These are phyloP conservation scores for Ploceus nigricollis DNA, from an alignment of 2,113 vertebrate species.

Conservation along the genomic window DNA sequence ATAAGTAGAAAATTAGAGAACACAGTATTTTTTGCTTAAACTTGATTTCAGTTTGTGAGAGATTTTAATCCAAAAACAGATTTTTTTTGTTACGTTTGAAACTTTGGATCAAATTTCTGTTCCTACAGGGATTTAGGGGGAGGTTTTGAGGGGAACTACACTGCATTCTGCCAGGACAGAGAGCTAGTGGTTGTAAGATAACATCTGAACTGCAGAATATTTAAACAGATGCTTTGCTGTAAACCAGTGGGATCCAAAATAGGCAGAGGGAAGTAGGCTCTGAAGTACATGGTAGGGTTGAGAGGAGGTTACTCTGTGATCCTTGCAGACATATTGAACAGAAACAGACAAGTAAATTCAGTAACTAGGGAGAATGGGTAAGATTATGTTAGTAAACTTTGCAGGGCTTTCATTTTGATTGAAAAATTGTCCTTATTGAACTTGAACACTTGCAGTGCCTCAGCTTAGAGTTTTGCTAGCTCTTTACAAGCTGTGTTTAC, in stretches of 20 bases:
- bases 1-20: not conserved
- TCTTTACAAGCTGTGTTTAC: not conserved
- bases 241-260: not conserved
- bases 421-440: not conserved
- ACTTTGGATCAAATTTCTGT: not conserved
- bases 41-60: not conserved
- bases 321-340: not conserved
- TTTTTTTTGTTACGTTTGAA: not conserved
- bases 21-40: not conserved
- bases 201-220: not conserved
- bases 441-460: not conserved
- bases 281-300: not conserved
- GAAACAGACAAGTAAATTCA: not conserved
- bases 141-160: not conserved
- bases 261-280: not conserved
- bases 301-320: not conserved
- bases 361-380: not conserved
- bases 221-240: not conserved
- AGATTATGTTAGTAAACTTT: not conserved
- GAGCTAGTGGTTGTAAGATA: not conserved
- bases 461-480: not conserved
- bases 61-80: not conserved
- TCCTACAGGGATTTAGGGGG: not conserved
- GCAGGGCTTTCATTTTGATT: fast-evolving
- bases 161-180: not conserved